Evolutionary conservation across 2,113 vertebrate species (phyloP), one percentile per base, ranked within the genome.

Genomic region (Gnathonemus longibarbis): DNA sequence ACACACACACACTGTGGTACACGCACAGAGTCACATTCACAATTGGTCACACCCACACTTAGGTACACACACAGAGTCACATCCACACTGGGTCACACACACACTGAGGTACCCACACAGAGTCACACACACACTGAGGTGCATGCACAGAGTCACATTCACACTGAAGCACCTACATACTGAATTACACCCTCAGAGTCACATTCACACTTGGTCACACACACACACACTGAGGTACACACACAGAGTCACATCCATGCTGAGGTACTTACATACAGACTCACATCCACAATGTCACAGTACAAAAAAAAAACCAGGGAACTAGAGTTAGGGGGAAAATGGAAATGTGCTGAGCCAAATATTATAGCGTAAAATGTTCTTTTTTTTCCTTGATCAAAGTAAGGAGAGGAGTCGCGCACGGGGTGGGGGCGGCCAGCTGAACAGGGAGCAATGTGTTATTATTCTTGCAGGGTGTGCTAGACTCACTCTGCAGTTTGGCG

Each of bases 391-490:
- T 80, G 48, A 45, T 89, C 49, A 91, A 91, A 91, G 88, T 87
- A 84, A 89, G 89, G 11, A 86, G 27, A 27, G 17, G 87, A 91
- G 84, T 39, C n/a, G 88, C 52, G 13, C 83, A 56, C 19, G 70
- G 58, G 88, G 45, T 77, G 53, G 35, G 50, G 84, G 53, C 21
- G 11, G 19, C 48, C 21, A 49, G 52, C 86, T 58, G 87, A 87
- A 66, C 9, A 49, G 88, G 83, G 90, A 83, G 88, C 39, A 89
- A 90, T 46, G 91, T 89, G 91, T 88, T 89, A 77, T 90, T 90
- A 90, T 89, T 91, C 46, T 91, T 89, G 89, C 88, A 91, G 88
- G 91, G 89, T 90, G 91, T 90, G 91, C 88, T 90, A 91, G 91
- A 91, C 91, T 90, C 49, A 88, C 89, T 89, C 91, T 87, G 88